A percentile compares a stretch with the other conserved stretches of the same genome.
Conservation (phyloP, 2,888 invertebrate species). For the Latrodectus hesperus region DNA sequence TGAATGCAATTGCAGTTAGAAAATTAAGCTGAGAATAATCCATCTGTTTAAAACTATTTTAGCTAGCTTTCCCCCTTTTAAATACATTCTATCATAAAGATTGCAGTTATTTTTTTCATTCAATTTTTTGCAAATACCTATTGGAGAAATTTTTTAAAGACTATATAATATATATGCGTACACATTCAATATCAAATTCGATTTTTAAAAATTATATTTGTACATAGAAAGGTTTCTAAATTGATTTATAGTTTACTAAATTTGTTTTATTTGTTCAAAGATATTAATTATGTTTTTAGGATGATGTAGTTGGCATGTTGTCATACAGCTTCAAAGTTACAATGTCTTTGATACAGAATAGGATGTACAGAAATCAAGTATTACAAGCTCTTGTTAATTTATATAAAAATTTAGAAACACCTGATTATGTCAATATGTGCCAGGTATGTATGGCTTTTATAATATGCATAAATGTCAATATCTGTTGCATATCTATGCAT, state of each 20-base stretch:
- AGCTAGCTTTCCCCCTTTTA: too few species aligned
- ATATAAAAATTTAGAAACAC: constrained; percentile 89
- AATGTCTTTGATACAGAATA: constrained; percentile 96
- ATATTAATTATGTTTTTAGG: constrained; percentile 75
- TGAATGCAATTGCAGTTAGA: too few species aligned
- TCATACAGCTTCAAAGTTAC: constrained; percentile 96
- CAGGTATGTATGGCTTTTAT: constrained; percentile 73
- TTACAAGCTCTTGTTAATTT: constrained; percentile 90
- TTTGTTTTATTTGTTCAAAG: background rate
- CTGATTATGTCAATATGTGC: constrained; percentile 99
- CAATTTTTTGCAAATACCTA: too few species aligned
- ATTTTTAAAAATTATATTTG: background rate
- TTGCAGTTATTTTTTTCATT: too few species aligned
- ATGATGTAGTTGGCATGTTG: constrained; percentile 92
- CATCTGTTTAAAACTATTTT: too few species aligned
- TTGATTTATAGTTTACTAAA: background rate
- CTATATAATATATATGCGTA: too few species aligned
- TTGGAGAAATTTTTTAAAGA: too few species aligned
- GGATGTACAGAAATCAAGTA: constrained; percentile 92
- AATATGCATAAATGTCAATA: background rate
- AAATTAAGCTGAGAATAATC: too few species aligned
- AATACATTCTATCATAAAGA: too few species aligned
- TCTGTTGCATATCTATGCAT: background rate
- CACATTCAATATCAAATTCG: constrained; percentile 18
- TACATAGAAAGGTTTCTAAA: too few species aligned